These are phyloP conservation scores for Mesembrinibis cayennensis DNA, from an alignment of 2,113 vertebrate species.

Conservation along the genomic window DNA sequence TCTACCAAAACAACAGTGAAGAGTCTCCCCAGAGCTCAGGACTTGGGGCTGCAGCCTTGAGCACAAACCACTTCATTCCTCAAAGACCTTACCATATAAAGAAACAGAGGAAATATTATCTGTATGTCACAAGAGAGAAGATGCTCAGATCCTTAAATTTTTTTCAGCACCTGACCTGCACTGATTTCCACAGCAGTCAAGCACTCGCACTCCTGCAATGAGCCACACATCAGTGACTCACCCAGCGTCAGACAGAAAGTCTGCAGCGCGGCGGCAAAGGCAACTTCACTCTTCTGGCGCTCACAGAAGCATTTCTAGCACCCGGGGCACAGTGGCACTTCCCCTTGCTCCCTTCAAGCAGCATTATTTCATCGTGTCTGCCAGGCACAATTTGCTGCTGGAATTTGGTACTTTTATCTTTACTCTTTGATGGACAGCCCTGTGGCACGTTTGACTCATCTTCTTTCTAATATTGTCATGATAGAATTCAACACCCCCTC, in stretches of 20 bases:
- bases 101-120: not conserved
- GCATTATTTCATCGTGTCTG: conserved; percentile 11
- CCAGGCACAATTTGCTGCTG: conserved; percentile 42
- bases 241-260: conserved; percentile 56
- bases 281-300: conserved; percentile 34
- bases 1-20: not conserved
- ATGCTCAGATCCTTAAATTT: not conserved
- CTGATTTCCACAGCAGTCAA: conserved; percentile 36
- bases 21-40: not conserved
- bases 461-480: conserved; percentile 8
- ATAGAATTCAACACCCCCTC: conserved; percentile 31
- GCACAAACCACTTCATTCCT: not conserved
- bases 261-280: not conserved
- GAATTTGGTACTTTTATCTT: conserved; percentile 38
- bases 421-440: conserved; percentile 21
- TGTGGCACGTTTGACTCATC: conserved; percentile 31
- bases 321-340: not conserved
- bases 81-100: not conserved
- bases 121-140: not conserved
- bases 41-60: not conserved
- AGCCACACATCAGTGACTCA: conserved; percentile 50
- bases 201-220: conserved; percentile 38
- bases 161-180: conserved; percentile 10
- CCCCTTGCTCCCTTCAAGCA: conserved; percentile 4
- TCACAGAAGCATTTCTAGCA: conserved; percentile 28